phyloP scores from a whole-genome alignment of 2,888 invertebrate genomes.

The Prostheceraeus crozeri region DNA sequence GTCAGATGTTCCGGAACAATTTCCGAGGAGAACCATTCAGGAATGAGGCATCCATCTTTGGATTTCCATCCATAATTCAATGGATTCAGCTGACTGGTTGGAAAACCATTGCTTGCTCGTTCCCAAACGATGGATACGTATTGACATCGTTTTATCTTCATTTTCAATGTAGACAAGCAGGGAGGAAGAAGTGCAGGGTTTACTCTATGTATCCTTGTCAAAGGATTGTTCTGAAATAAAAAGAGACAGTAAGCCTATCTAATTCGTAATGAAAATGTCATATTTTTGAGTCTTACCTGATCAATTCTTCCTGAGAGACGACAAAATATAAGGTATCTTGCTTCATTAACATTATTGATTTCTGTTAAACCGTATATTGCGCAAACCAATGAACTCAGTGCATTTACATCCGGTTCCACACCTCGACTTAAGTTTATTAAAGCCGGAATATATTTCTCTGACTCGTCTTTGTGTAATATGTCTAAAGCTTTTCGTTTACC shows the following conservation, averaged over 20 bases:
- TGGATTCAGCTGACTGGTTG: slow-evolving; percentile 6
- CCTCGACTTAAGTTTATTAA: slow-evolving; percentile 5
- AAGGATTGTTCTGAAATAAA: too few relatives aligned
- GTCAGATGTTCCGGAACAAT: too few relatives aligned
- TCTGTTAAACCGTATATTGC: slow-evolving; percentile 20
- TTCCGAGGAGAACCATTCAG: slow-evolving; percentile 16
- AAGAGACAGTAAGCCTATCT: too few relatives aligned
- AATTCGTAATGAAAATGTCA: too few relatives aligned
- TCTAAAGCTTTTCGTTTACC: slow-evolving; percentile 32
- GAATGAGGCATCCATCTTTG: background rate
- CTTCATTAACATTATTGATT: slow-evolving; percentile 31
- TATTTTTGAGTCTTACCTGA: too few relatives aligned
- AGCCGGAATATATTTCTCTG: slow-evolving; percentile 9
- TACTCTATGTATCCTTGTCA: slow-evolving; percentile 32
- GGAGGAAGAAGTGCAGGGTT: slow-evolving; percentile 35
- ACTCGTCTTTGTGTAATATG: slow-evolving; percentile 24
- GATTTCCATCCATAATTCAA: slow-evolving; percentile 2
- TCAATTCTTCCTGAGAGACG: too few relatives aligned
- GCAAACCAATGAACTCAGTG: slow-evolving; percentile 29
- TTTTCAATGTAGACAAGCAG: slow-evolving; percentile 14
- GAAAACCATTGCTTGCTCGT: background rate
- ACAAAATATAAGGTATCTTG: slow-evolving; percentile 19
- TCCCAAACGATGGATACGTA: slow-evolving; percentile 29
- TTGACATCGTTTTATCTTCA: slow-evolving; percentile 25
- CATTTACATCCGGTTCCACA: slow-evolving; percentile 12